Evolutionary conservation across 2,888 invertebrate genomes (phyloP).

Genomic region (Antheraea yamamai): DNA sequence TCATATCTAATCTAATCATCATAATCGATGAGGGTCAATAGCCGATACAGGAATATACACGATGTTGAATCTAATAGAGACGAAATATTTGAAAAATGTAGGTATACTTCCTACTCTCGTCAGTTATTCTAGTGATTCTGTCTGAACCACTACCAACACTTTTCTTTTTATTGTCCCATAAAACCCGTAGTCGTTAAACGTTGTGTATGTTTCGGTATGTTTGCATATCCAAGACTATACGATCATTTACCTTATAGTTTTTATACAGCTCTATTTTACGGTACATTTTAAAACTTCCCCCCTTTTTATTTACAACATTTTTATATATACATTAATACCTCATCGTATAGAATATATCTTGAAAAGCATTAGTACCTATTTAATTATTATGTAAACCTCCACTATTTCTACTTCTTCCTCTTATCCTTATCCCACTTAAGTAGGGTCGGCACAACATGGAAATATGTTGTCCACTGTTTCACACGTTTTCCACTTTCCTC

Average conservation of each 20-base stretch:
- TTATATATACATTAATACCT: neutral
- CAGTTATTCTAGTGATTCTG: conserved; percentile 48
- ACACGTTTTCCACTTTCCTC: no score
- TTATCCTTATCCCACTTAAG: no score
- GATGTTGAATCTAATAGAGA: neutral
- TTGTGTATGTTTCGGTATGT: conserved; percentile 85
- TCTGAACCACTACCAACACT: neutral
- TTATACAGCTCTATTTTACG: conserved; percentile 72
- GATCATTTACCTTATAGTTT: conserved; percentile 78
- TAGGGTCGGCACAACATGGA: no score
- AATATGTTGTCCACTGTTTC: no score
- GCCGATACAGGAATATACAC: no score
- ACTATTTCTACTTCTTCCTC: no score
- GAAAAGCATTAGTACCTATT: no score
- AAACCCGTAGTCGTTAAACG: conserved; percentile 88
- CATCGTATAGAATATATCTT: neutral
- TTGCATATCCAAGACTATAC: conserved; percentile 83
- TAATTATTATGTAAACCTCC: no score
- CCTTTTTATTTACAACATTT: neutral
- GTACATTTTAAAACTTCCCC: neutral
- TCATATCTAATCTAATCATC: no score
- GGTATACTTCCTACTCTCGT: conserved; percentile 42
- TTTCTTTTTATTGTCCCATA: conserved; percentile 81
- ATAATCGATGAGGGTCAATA: no score
- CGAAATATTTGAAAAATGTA: neutral